Conservation (phyloP, 1,140 invertebrate genomes). For the Asbolus verrucosus region DNA sequence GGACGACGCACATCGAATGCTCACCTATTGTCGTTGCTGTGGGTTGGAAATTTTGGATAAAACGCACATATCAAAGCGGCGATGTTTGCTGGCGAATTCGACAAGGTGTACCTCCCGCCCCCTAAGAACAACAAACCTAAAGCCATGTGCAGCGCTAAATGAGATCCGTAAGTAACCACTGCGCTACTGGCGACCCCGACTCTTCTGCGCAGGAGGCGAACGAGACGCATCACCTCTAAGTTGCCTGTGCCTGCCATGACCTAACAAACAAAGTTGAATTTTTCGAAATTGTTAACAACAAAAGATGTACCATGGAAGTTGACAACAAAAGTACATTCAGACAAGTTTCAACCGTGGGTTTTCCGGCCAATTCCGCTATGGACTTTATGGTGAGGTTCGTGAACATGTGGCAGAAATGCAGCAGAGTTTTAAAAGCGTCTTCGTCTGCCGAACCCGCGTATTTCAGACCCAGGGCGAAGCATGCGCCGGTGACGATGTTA, state of each 20-base stretch:
- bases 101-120: conserved; percentile 90
- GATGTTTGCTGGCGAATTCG: conserved; percentile 84
- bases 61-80: conserved; percentile 92
- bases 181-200: conserved; percentile 73
- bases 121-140: conserved; percentile 93
- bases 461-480: conserved; percentile 92
- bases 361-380: conserved; percentile 88
- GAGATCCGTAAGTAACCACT: conserved; percentile 88
- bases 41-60: conserved; percentile 96
- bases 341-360: conserved; percentile 90
- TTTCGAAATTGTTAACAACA: conserved; percentile 56
- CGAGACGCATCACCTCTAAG: conserved; percentile 86
- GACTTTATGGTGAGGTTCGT: conserved; percentile 75
- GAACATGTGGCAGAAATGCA: conserved; percentile 77
- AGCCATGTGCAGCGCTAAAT: conserved; percentile 95
- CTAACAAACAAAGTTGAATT: conserved; percentile 63
- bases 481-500: conserved; percentile 94
- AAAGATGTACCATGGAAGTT: conserved; percentile 85
- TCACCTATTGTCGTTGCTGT: conserved; percentile 94
- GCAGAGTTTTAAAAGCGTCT: conserved; percentile 82
- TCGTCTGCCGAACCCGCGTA: conserved; percentile 93
- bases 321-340: conserved; percentile 86
- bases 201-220: conserved; percentile 83
- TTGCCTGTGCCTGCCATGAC: conserved; percentile 96
- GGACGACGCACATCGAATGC: not conserved